Percentiles rank a stretch among this genome's conserved stretches.
Conservation (phyloP, 2,888 invertebrate species). For the Sympetrum striolatum region DNA sequence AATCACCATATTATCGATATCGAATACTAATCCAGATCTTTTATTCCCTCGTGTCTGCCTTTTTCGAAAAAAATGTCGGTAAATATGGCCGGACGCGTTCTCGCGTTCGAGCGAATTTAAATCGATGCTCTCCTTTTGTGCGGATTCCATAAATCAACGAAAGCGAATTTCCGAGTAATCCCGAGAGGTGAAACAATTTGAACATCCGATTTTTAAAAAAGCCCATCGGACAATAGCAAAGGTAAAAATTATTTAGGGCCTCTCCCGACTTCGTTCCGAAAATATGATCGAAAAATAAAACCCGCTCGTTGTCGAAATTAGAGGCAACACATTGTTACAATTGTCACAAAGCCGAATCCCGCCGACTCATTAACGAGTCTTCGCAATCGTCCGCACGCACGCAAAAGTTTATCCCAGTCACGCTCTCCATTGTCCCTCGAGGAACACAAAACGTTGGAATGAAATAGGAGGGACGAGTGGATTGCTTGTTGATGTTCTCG, state of each 20-base stretch:
- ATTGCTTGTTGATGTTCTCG: slow-evolving; percentile 3
- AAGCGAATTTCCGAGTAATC: too few species aligned
- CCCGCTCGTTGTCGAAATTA: not conserved
- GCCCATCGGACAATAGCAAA: not conserved
- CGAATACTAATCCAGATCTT: too few species aligned
- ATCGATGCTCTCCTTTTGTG: too few species aligned
- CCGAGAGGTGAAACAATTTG: not conserved
- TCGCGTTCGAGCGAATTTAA: too few species aligned
- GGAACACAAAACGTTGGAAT: not conserved
- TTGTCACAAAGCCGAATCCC: not conserved
- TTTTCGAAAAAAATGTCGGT: too few species aligned
- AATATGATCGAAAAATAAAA: too few species aligned
- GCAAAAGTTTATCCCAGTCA: not conserved
- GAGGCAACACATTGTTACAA: not conserved
- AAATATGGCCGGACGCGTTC: too few species aligned
- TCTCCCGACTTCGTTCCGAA: not conserved
- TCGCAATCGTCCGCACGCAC: not conserved
- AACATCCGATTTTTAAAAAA: not conserved
- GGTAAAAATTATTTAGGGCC: not conserved
- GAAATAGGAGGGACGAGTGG: not conserved
- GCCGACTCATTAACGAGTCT: not conserved
- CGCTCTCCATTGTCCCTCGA: not conserved
- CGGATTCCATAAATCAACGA: too few species aligned
- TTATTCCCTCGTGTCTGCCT: too few species aligned
- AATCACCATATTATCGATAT: too few species aligned